phyloP scores from a whole-genome alignment of 2,797 vertebrate species.

The Sternotherus odoratus region DNA sequence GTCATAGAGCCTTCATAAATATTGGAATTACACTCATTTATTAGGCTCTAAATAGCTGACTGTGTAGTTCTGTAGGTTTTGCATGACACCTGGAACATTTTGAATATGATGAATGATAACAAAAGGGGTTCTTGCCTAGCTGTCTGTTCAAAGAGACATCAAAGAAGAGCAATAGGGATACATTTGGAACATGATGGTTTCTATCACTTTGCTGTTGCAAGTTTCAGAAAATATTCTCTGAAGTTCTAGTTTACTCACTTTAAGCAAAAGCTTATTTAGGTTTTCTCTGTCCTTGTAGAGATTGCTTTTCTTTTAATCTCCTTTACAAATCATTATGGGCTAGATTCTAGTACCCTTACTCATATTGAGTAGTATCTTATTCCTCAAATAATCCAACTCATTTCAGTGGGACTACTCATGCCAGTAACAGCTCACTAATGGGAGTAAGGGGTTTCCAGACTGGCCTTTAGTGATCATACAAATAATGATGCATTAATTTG shows the following conservation, averaged over 20 bases:
- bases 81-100: conserved; percentile 29
- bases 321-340: not conserved
- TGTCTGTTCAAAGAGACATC: conserved; percentile 27
- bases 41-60: conserved; percentile 55
- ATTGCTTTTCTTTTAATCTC: not conserved
- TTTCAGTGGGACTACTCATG: too few relatives aligned
- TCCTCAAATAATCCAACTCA: not conserved
- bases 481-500: not conserved
- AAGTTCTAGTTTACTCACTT: not conserved
- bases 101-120: conserved; percentile 47
- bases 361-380: not conserved
- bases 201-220: not conserved
- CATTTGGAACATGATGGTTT: not conserved
- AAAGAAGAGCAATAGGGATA: not conserved
- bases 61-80: conserved; percentile 35
- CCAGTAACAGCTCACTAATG: not conserved
- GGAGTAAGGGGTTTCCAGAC: not conserved
- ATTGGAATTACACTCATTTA: conserved; percentile 54
- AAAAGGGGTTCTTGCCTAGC: conserved; percentile 4
- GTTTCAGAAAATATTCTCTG: not conserved
- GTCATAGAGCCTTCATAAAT: conserved; percentile 40
- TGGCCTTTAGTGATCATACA: not conserved
- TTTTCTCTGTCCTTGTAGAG: not conserved
- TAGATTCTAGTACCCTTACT: not conserved
- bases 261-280: not conserved